phyloP scores from a whole-genome alignment of 1,140 invertebrate species.

The Galendromus occidentalis region DNA sequence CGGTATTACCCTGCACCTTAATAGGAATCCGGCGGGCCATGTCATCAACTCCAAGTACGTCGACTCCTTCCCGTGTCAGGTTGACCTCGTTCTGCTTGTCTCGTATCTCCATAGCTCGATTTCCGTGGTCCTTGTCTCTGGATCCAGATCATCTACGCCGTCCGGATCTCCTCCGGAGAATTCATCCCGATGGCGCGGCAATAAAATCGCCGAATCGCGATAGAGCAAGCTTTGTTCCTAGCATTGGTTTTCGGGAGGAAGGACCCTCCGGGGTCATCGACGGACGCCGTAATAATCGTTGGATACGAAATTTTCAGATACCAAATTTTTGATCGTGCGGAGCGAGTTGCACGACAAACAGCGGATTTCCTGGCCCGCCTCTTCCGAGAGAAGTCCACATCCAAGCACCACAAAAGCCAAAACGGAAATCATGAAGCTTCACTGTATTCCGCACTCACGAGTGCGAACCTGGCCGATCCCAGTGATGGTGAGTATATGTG shows the following conservation, averaged over 20 bases:
- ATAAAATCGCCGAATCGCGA: too few species aligned
- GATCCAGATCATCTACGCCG: too few species aligned
- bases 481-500: not conserved
- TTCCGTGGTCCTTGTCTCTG: too few species aligned
- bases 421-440: not conserved
- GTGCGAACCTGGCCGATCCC: constrained; percentile 3
- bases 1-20: not conserved
- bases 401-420: not conserved
- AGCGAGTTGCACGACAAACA: not conserved
- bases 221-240: too few species aligned
- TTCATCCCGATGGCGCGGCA: too few species aligned
- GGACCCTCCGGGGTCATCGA: too few species aligned
- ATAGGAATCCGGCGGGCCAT: constrained; percentile 3
- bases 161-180: too few species aligned
- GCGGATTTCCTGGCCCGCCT: constrained; percentile 8
- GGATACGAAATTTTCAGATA: not conserved
- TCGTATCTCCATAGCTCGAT: too few species aligned
- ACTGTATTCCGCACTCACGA: not conserved
- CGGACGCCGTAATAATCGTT: too few species aligned
- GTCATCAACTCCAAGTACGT: constrained; percentile 7
- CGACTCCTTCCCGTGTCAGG: too few species aligned
- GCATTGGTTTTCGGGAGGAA: too few species aligned
- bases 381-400: constrained; percentile 6
- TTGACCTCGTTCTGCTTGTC: too few species aligned
- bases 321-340: constrained; percentile 6